Evolutionary conservation across 2,888 invertebrate species (phyloP).

Genomic region (Tortricodes alternella): DNA sequence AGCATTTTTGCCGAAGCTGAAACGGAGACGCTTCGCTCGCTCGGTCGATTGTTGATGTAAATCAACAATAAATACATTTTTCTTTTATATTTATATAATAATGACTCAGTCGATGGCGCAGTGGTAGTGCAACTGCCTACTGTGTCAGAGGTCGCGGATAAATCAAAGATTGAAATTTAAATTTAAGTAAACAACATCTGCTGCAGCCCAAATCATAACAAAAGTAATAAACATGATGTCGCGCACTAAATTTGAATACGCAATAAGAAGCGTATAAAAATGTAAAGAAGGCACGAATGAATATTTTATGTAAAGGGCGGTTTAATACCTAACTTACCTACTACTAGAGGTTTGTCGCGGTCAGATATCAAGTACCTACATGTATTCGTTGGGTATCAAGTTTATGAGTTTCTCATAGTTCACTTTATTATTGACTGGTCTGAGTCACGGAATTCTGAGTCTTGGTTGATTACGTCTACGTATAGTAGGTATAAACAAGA

Average conservation of each 20-base stretch:
- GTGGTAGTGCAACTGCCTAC: too few relatives aligned
- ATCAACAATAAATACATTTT: too few relatives aligned
- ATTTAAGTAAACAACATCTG: conserved; percentile 34
- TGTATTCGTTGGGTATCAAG: conserved; percentile 10
- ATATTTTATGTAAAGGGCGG: conserved; percentile 52
- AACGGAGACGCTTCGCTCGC: too few relatives aligned
- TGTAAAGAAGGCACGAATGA: conserved; percentile 51
- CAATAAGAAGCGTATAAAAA: conserved; percentile 52
- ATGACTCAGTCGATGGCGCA: too few relatives aligned
- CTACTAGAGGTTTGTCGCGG: conserved; percentile 34
- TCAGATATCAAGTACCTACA: conserved; percentile 38
- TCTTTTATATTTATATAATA: too few relatives aligned
- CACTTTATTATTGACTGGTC: too few relatives aligned
- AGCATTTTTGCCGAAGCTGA: too few relatives aligned
- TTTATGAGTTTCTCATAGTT: too few relatives aligned
- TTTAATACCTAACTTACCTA: too few relatives aligned
- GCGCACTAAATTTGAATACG: conserved; percentile 45
- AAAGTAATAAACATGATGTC: conserved; percentile 47
- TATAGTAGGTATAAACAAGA: conserved; percentile 54
- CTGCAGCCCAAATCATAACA: conserved; percentile 34
- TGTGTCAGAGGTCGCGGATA: too few relatives aligned
- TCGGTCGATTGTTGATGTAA: too few relatives aligned
- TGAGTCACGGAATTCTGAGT: conserved; percentile 13
- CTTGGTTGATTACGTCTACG: conserved; percentile 39
- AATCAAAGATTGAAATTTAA: too few relatives aligned